Evolutionary conservation across 2,888 invertebrate species (phyloP).

Genomic region (Zygothrica quintamaculata): DNA sequence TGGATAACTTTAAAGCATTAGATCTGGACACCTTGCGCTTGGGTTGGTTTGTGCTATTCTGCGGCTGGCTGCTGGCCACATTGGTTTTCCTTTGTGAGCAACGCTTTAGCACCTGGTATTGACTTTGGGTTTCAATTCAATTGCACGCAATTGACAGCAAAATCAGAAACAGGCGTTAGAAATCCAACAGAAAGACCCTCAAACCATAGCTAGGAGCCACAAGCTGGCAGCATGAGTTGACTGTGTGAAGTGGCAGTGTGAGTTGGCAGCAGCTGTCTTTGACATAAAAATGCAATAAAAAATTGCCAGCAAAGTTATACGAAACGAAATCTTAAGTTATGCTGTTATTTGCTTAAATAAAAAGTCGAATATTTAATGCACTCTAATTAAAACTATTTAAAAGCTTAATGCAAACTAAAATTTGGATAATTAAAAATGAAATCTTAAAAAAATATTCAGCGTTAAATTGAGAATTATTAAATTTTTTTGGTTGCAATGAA

Average conservation of each 20-base stretch:
- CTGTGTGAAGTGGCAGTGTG: no score
- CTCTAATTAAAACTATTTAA: slow-evolving; percentile 26
- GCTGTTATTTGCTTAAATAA: slow-evolving; percentile 4
- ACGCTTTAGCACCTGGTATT: slow-evolving; percentile 47
- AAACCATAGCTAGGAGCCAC: slow-evolving; percentile 45
- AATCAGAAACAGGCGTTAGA: slow-evolving; percentile 48
- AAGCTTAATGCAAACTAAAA: no score
- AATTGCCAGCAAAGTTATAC: slow-evolving; percentile 50
- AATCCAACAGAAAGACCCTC: slow-evolving; percentile 24
- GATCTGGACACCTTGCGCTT: slow-evolving; percentile 63
- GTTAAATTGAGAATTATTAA: no score
- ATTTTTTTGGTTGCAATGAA: no score
- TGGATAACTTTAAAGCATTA: slow-evolving; percentile 57
- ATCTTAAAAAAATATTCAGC: no score
- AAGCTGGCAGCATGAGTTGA: background rate
- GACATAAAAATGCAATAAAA: slow-evolving; percentile 79
- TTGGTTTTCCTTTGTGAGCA: slow-evolving; percentile 39
- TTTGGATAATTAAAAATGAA: no score
- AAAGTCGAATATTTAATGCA: slow-evolving; percentile 37
- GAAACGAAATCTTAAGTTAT: slow-evolving; percentile 29
- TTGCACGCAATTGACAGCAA: slow-evolving; percentile 73
- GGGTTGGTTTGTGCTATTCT: slow-evolving; percentile 55
- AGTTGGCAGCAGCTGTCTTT: slow-evolving; percentile 63
- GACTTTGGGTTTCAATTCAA: slow-evolving; percentile 72
- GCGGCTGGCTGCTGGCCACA: slow-evolving; percentile 54